A percentile compares a stretch with the other conserved stretches of the same genome.
These are phyloP conservation scores for Erythrocercus mccallii DNA, from an alignment of 2,113 vertebrate species.

Conservation along the genomic window DNA sequence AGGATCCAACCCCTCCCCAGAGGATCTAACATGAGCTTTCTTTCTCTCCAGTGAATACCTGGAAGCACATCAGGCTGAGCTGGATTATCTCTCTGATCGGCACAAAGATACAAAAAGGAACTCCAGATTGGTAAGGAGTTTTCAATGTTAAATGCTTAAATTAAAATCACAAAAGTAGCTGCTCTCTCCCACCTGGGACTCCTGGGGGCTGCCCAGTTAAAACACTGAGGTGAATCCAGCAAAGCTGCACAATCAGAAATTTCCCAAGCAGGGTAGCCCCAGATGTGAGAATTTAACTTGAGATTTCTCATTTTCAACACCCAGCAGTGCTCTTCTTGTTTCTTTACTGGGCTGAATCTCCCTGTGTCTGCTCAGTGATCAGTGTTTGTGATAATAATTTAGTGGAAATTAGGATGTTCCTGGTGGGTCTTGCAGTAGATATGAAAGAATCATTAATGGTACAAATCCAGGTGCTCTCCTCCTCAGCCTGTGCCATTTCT, in stretches of 20 bases:
- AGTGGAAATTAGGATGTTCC: not conserved
- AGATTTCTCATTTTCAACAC: not conserved
- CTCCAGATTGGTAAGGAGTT: slow-evolving; percentile 87
- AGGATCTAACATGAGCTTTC: not conserved
- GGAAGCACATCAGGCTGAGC: slow-evolving; percentile 84
- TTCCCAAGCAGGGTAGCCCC: not conserved
- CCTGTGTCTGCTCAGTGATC: not conserved
- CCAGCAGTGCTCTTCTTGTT: not conserved
- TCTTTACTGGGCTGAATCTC: not conserved
- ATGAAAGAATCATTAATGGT: rapidly evolving
- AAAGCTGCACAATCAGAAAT: not conserved
- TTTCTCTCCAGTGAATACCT: slow-evolving; percentile 81
- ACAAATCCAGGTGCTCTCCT: not conserved
- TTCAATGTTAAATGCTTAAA: not conserved
- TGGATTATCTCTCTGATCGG: slow-evolving; percentile 86
- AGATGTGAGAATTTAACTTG: not conserved
- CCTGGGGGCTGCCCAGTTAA: not conserved
- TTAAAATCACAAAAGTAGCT: not conserved
- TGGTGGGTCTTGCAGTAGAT: not conserved
- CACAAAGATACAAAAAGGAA: slow-evolving; percentile 89
- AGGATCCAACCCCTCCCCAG: not conserved
- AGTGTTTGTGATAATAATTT: too few relatives aligned
- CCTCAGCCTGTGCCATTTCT: slow-evolving; percentile 8
- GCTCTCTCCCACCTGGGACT: not conserved
- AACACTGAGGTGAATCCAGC: not conserved